Evolutionary conservation across 2,113 vertebrate genomes (phyloP).

Genomic region (Henicopernis longicauda): DNA sequence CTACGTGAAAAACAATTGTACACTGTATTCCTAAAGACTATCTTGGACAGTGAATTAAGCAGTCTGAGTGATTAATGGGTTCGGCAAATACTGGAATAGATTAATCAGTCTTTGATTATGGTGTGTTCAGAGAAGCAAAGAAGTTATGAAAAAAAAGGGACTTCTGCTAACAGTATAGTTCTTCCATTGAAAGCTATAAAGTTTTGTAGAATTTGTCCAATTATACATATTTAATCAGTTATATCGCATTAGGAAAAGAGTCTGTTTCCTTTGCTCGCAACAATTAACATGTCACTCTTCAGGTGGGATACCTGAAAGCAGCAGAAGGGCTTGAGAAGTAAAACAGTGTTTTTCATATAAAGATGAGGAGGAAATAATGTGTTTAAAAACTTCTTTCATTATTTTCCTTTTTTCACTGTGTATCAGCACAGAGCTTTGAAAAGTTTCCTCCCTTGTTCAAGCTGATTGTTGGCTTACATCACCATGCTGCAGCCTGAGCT

Average conservation of each 20-base stretch:
- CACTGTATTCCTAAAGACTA: neutral
- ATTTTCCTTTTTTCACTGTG: neutral
- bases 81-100: neutral
- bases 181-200: neutral
- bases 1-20: constrained; percentile 9
- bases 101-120: neutral
- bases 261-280: neutral
- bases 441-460: neutral
- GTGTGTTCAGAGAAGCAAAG: neutral
- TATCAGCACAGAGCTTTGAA: neutral
- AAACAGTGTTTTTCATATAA: neutral
- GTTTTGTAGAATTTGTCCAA: neutral
- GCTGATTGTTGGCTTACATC: neutral
- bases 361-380: neutral
- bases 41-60: neutral
- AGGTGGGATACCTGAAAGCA: neutral
- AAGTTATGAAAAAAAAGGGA: neutral
- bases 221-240: neutral
- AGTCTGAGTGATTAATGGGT: neutral
- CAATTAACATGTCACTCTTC: neutral
- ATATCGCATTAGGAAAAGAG: neutral
- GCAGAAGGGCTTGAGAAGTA: neutral
- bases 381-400: neutral
- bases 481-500: neutral
- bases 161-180: neutral